Base-by-base conservation (phyloP, 1,140 invertebrate genomes). In the Pentalonia nigronervosa region DNA sequence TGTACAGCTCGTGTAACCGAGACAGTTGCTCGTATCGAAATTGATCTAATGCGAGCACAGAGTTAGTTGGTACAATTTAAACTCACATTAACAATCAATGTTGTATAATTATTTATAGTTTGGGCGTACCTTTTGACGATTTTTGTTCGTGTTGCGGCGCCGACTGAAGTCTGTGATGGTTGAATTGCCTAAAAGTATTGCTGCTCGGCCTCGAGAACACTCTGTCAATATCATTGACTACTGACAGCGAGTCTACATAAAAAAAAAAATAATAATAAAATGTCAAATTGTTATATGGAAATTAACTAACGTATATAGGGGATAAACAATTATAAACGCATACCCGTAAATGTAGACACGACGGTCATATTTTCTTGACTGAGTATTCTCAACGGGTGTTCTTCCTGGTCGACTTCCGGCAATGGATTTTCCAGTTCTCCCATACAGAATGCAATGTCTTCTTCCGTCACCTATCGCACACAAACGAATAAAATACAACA, bases 311-410 rank as follows among this genome's bases (percentile, higher is more conserved):
- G 30, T 7, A 1, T 0, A 30, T 50, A 50, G 7, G 6, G 7
- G 47, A 11, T 17, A 0, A 21, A 87, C n/a, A 88, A 53, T 21
- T 20, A 47, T 17, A 47, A 53, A 47, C 53, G 91, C 92, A 95
- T 94, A 96, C 96, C 96, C 94, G 97, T 97, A 94, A 98, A 98
- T 25, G 97, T 98, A 36, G 98, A 98, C 20, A 98, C 97, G 47
- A 98, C 97, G 21, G 98, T 98, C 93, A 98, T 96, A 95, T 98
- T 98, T 95, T 98, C 98, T 95, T 98, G 97, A 95, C 98, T 98
- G 23, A 98, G 96, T 94, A 98, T 97, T 94, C 97, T 96, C 41
- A 98, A 95, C 2, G 98, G 98, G 96, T 98, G 98, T 94, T 98
- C 97, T 50, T 96, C 97, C 95, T 96, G 96, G 94, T 97, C 97